These are phyloP conservation scores for Drosophila mauritiana DNA, from an alignment of 1,140 invertebrate genomes.

Conservation along the genomic window DNA sequence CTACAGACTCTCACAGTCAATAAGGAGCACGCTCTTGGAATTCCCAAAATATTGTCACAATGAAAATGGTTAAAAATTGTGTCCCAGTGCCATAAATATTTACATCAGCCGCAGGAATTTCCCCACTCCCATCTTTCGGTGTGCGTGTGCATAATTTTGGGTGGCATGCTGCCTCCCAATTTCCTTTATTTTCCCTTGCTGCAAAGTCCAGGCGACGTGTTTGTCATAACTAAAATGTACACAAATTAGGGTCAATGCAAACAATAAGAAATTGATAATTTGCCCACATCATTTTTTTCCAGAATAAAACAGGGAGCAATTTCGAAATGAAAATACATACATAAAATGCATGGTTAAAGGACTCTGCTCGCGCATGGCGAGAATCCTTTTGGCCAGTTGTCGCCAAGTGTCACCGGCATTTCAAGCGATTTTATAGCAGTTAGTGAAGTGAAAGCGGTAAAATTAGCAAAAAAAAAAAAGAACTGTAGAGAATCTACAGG, in stretches of 20 bases:
- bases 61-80: slow-evolving; percentile 42
- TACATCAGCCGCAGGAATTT: slow-evolving; percentile 29
- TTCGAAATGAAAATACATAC: slow-evolving; percentile 20
- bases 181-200: slow-evolving; percentile 12
- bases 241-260: slow-evolving; percentile 69
- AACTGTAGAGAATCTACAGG: neutral
- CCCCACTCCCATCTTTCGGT: neutral
- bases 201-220: slow-evolving; percentile 53
- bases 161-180: slow-evolving; percentile 16
- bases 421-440: slow-evolving; percentile 21
- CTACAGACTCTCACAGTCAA: slow-evolving; percentile 27
- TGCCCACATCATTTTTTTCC: slow-evolving; percentile 1
- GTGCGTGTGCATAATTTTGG: slow-evolving; percentile 46
- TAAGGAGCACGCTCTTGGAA: slow-evolving; percentile 51
- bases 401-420: slow-evolving; percentile 16
- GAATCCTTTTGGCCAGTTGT: slow-evolving; percentile 7
- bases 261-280: slow-evolving; percentile 63
- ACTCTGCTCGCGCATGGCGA: neutral
- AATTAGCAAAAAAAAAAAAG: neutral
- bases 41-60: slow-evolving; percentile 46
- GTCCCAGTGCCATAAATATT: slow-evolving; percentile 44
- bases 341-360: slow-evolving; percentile 14
- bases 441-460: neutral
- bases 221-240: slow-evolving; percentile 54
- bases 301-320: slow-evolving; percentile 10